phyloP scores from a whole-genome alignment of 2,113 vertebrate genomes.

The Gasterosteus nipponicus region DNA sequence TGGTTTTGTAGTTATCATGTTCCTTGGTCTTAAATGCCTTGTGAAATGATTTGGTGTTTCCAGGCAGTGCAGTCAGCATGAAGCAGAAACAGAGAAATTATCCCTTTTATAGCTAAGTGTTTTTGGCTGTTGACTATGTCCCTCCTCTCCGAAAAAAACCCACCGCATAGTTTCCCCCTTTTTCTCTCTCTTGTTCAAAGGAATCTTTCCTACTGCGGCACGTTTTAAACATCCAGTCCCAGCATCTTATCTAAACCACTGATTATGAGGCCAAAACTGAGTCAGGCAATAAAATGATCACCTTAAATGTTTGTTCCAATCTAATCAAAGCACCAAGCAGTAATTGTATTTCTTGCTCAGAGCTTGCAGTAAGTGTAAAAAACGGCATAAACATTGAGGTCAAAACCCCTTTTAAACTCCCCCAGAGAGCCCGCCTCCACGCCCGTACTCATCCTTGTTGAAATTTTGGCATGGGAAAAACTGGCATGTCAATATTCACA shows the following conservation, averaged over 20 bases:
- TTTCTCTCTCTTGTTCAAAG: neutral
- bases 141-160: conserved; percentile 5
- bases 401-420: neutral
- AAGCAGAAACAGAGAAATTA: conserved; percentile 77
- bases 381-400: neutral
- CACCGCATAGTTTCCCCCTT: neutral
- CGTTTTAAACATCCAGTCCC: neutral
- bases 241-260: conserved; percentile 18
- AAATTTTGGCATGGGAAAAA: neutral
- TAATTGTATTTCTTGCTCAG: conserved; percentile 8
- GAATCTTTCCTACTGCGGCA: neutral
- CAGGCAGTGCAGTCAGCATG: conserved; percentile 70
- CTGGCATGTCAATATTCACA: neutral
- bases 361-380: neutral
- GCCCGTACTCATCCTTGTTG: neutral
- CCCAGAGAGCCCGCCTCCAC: neutral
- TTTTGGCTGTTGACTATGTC: conserved; percentile 63
- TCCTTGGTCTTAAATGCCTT: conserved; percentile 58
- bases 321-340: neutral
- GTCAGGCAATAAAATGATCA: neutral
- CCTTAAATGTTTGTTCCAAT: conserved; percentile 14
- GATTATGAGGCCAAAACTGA: neutral
- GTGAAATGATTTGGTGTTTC: conserved; percentile 64
- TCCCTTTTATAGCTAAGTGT: conserved; percentile 72
- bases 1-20: conserved; percentile 61